These are phyloP conservation scores for Acropora tenuis DNA, from an alignment of 64 coral and sea anemone species.

Conservation along the genomic window DNA sequence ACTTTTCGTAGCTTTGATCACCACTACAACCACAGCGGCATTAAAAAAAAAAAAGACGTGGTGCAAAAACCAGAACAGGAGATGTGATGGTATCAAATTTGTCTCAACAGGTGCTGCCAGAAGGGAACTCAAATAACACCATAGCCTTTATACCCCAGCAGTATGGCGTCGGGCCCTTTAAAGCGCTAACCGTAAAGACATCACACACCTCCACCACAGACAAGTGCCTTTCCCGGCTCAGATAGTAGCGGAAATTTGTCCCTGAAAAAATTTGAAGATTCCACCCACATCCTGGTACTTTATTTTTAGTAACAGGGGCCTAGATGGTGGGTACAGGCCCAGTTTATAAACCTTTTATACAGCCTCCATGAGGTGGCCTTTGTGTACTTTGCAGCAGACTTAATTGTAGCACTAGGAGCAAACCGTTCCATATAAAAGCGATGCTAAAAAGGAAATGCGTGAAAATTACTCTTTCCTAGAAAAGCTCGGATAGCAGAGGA, in stretches of 20 bases:
- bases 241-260: neutral
- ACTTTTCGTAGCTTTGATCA: too few species aligned
- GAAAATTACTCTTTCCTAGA: too few species aligned
- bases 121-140: neutral
- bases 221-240: neutral
- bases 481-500: too few species aligned
- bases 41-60: too few species aligned
- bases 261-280: neutral
- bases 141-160: neutral
- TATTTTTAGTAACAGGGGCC: neutral
- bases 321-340: neutral
- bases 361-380: too few species aligned
- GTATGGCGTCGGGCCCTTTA: neutral
- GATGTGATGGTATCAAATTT: neutral
- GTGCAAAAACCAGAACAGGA: too few species aligned
- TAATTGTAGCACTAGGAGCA: too few species aligned
- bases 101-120: neutral
- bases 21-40: too few species aligned
- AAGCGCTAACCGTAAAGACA: neutral
- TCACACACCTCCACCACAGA: neutral
- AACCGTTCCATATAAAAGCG: too few species aligned
- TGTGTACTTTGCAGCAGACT: too few species aligned
- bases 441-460: too few species aligned
- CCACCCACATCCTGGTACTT: neutral
- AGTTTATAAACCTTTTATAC: too few species aligned